These are phyloP conservation scores for Colaptes auratus DNA, from an alignment of 2,113 vertebrate species.

Conservation along the genomic window DNA sequence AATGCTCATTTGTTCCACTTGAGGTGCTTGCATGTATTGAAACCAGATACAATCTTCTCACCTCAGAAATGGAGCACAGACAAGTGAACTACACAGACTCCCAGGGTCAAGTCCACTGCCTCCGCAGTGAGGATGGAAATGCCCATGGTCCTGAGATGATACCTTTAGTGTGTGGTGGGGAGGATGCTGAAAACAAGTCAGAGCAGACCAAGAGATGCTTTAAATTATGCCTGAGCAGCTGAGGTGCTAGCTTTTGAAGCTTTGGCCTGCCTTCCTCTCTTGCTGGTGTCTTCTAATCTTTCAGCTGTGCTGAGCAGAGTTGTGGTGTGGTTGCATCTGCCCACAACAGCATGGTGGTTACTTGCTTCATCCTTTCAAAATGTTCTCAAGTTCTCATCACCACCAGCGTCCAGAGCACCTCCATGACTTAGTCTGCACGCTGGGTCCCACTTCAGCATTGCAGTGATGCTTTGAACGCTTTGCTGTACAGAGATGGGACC, in stretches of 20 bases:
- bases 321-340: neutral
- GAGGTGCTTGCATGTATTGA: fast-evolving
- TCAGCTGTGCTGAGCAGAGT: neutral
- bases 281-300: neutral
- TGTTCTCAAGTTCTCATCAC: neutral
- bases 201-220: neutral
- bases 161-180: neutral
- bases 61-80: neutral
- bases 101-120: neutral
- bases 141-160: neutral
- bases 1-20: neutral
- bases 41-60: neutral
- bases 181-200: neutral
- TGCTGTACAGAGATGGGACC: neutral
- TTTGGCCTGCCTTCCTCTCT: neutral
- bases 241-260: neutral
- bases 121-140: neutral
- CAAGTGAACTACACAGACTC: neutral
- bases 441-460: neutral
- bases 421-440: neutral
- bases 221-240: neutral
- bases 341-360: fast-evolving
- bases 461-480: neutral
- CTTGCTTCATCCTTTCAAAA: neutral
- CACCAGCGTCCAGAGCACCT: neutral